Conservation (phyloP, 2,113 vertebrate species). For the Cololabis saira region DNA sequence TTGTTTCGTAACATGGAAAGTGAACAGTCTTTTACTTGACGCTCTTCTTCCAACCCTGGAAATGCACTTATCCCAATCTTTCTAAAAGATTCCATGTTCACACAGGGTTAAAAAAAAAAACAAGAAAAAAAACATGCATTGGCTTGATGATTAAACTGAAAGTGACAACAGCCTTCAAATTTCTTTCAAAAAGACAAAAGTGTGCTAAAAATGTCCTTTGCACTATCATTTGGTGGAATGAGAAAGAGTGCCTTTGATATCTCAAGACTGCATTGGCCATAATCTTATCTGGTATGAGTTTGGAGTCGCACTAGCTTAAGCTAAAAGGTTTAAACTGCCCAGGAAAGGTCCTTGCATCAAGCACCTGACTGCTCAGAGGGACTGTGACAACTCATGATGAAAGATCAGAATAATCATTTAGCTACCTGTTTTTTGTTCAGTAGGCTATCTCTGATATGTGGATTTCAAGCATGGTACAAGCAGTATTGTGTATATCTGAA, state of each 20-base stretch:
- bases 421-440: constrained; percentile 84
- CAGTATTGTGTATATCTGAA: constrained; percentile 81
- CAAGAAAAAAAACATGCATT: constrained; percentile 67
- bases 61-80: constrained; percentile 88
- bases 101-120: constrained; percentile 81
- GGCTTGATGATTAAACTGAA: constrained; percentile 81
- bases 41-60: constrained; percentile 87
- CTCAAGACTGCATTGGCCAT: constrained; percentile 88
- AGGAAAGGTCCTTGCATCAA: constrained; percentile 85
- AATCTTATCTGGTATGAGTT: constrained; percentile 89
- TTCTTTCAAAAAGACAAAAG: constrained; percentile 83
- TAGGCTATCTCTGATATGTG: constrained; percentile 78
- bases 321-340: constrained; percentile 69
- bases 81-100: constrained; percentile 88
- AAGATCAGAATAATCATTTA: constrained; percentile 88
- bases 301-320: constrained; percentile 82
- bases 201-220: constrained; percentile 84
- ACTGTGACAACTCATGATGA: constrained; percentile 84
- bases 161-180: constrained; percentile 85
- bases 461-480: constrained; percentile 87
- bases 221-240: constrained; percentile 88
- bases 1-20: constrained; percentile 93
- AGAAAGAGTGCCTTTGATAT: constrained; percentile 98
- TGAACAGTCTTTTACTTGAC: constrained; percentile 87
- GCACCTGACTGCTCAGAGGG: constrained; percentile 81